phyloP scores from a whole-genome alignment of 2,113 vertebrate genomes.

The Gymnogyps californianus region DNA sequence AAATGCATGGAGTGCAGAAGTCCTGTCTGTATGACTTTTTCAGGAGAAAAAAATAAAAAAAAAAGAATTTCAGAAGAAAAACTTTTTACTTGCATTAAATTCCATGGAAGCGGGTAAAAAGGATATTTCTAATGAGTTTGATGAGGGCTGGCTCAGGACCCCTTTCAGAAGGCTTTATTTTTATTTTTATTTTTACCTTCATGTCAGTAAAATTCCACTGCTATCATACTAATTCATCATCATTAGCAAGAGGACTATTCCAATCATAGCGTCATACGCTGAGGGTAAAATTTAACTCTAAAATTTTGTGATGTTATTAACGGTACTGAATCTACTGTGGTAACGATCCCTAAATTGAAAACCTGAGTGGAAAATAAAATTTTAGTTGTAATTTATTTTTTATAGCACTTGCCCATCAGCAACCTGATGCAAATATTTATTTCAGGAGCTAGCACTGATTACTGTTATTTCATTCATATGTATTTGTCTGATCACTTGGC shows the following conservation, averaged over 20 bases:
- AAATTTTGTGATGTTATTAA: not conserved
- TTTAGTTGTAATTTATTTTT: not conserved
- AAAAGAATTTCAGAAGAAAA: not conserved
- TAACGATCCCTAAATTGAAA: not conserved
- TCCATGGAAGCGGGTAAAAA: rapidly evolving
- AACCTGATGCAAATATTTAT: slow-evolving; percentile 1
- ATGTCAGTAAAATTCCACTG: not conserved
- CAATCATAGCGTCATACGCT: not conserved
- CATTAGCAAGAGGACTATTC: not conserved
- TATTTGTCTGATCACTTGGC: not conserved
- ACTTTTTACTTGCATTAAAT: not conserved
- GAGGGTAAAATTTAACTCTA: not conserved
- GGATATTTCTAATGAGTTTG: not conserved
- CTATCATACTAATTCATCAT: not conserved
- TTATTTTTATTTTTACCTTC: not conserved
- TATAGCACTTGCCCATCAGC: not conserved
- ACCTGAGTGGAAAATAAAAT: not conserved
- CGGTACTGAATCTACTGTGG: not conserved
- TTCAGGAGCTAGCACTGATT: not conserved
- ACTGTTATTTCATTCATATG: not conserved
- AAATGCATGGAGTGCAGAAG: not conserved
- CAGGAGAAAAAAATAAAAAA: not conserved
- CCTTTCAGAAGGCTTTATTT: not conserved
- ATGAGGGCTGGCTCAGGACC: rapidly evolving
- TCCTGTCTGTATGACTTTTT: not conserved